Evolutionary conservation across 2,888 invertebrate genomes (phyloP).

Genomic region (Philhelius pedissequus): DNA sequence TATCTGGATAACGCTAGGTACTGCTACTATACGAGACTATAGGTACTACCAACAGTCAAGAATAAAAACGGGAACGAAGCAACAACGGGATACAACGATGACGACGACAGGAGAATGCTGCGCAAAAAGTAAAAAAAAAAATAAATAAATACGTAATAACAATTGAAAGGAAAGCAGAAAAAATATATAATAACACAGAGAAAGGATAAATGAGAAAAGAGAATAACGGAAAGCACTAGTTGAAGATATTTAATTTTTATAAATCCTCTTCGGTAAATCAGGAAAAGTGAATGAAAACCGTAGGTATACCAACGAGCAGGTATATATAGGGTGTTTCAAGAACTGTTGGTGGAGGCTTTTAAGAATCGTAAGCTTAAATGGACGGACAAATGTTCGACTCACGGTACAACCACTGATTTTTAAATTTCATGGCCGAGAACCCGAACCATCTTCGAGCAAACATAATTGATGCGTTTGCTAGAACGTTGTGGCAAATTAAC

Average conservation of each 20-base stretch:
- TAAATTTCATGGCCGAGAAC: too few species aligned
- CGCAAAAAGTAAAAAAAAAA: background rate
- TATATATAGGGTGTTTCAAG: background rate
- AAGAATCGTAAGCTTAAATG: too few species aligned
- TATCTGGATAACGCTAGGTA: background rate
- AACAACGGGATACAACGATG: background rate
- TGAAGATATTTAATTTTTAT: conserved; percentile 58
- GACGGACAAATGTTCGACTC: too few species aligned
- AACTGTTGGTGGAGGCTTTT: background rate
- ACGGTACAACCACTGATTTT: too few species aligned
- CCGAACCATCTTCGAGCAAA: too few species aligned
- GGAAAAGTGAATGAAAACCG: conserved; percentile 21
- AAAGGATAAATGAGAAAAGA: conserved; percentile 3
- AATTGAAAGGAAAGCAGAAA: background rate
- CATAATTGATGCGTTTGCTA: too few species aligned
- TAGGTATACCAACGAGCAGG: background rate
- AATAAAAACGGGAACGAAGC: background rate
- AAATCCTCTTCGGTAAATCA: conserved; percentile 51
- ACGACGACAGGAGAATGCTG: background rate
- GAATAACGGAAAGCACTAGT: conserved; percentile 32
- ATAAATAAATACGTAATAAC: background rate
- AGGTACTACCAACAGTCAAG: background rate
- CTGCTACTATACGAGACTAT: background rate
- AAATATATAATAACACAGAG: background rate
- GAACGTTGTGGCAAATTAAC: too few species aligned